Evolutionary conservation across 2,797 vertebrate species (phyloP), one percentile per base, ranked within the genome.

Genomic region (Eulemur mongoz): DNA sequence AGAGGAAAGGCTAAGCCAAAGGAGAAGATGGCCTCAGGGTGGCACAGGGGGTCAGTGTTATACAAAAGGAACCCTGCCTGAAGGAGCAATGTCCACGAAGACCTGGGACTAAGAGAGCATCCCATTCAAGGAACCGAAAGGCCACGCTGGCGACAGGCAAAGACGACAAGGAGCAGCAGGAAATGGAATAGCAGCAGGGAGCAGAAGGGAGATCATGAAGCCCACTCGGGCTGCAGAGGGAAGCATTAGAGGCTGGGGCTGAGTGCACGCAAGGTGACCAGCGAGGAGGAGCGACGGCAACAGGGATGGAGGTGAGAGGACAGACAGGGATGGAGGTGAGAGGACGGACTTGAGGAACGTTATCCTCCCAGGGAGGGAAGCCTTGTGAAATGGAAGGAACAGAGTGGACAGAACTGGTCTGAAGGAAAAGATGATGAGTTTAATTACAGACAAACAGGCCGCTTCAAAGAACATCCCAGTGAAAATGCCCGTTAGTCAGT

Each of bases 221-320:
- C 32, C 52, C n/a, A 3, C 25, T 17, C 9, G 0, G 18, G 61
- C 79, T 70, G 43, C 61, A 61, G 38, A n/a, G 52, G 4, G 27
- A 63, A 67, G 69, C 61, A 63, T 25, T 1, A 35, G 84, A 69
- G 63, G 48, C 7, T 22, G 9, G 54, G 50, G n/a, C 2, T 10
- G 30, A 4, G 20, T 4, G 9, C 2, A 23, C 27, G 12, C 75
- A 38, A 15, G 18, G 40, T 96, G 23, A 13, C 22, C 18, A 43
- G 43, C 1, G 0, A n/a, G 30, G 18, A 35, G 35, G 43, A 22
- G 30, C 14, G 5, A 43, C 0, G 13, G 22, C 3, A 7, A 27
- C 4, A 0, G 12, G 20, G 65, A 13, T 10, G 27, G n/a, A 83
- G 40, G 23, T 45, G 18, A 86, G 73, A 43, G 52, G 22, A 69